phyloP scores from a whole-genome alignment of 2,113 vertebrate species.

The Halcyon senegalensis region DNA sequence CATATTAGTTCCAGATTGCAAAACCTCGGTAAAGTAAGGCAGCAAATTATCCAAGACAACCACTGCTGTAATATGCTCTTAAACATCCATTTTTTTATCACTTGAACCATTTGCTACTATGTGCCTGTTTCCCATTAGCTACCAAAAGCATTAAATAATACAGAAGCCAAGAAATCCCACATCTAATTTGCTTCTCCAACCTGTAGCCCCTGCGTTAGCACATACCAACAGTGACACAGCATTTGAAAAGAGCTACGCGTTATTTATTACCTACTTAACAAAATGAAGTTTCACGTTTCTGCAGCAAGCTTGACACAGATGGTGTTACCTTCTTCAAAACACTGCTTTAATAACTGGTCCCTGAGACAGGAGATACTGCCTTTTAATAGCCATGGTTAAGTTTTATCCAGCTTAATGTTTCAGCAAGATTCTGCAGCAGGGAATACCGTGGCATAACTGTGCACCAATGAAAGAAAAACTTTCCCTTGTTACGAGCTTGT shows the following conservation, averaged over 20 bases:
- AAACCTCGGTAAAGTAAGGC: neutral
- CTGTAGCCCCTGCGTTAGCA: neutral
- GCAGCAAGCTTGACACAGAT: neutral
- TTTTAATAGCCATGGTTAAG: neutral
- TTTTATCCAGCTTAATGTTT: neutral
- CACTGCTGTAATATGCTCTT: neutral
- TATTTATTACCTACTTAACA: neutral
- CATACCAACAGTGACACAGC: rapidly evolving
- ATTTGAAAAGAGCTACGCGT: neutral
- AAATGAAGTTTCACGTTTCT: neutral
- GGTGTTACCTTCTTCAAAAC: neutral
- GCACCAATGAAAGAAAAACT: neutral
- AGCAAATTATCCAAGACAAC: neutral
- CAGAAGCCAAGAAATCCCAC: neutral
- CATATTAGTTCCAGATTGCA: neutral
- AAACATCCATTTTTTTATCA: neutral
- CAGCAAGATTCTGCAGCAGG: neutral
- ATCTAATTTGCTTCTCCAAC: neutral
- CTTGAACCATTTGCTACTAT: neutral
- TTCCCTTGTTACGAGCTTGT: neutral
- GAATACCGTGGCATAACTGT: neutral
- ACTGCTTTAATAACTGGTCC: neutral
- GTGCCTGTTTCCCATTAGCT: neutral
- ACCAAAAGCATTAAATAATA: neutral
- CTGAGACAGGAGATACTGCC: neutral